A percentile compares a stretch with the other conserved stretches of the same genome.
Evolutionary conservation across 2,113 vertebrate species (phyloP).

Genomic region (Motacilla alba): DNA sequence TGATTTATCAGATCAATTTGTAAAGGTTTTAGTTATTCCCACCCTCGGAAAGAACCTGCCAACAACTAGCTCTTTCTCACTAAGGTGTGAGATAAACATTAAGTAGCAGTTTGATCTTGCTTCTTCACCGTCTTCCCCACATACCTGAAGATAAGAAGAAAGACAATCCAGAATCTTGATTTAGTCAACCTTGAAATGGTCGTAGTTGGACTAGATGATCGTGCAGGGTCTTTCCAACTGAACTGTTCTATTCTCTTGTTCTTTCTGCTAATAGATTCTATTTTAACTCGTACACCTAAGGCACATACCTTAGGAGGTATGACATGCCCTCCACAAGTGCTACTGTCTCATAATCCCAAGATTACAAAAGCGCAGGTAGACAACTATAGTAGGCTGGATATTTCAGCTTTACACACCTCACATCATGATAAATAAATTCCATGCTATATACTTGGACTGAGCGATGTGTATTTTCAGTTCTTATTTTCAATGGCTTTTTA

Average conservation of each 20-base stretch:
- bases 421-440: neutral
- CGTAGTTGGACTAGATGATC: neutral
- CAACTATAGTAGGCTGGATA: neutral
- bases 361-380: neutral
- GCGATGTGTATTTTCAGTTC: neutral
- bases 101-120: neutral
- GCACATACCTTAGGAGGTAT: neutral
- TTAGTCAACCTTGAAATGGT: neutral
- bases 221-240: neutral
- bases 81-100: neutral
- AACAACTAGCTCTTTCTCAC: neutral
- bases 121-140: neutral
- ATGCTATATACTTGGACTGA: neutral
- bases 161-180: neutral
- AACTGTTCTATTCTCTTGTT: neutral
- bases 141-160: neutral
- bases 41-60: fast-evolving
- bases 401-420: neutral
- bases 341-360: neutral
- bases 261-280: neutral
- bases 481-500: neutral
- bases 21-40: neutral
- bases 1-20: neutral
- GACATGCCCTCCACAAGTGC: neutral
- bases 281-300: neutral